Percentiles rank a stretch among this genome's conserved stretches.
Conservation (phyloP, 2,888 invertebrate species). For the Pseudococcus jackbeardsleyi region DNA sequence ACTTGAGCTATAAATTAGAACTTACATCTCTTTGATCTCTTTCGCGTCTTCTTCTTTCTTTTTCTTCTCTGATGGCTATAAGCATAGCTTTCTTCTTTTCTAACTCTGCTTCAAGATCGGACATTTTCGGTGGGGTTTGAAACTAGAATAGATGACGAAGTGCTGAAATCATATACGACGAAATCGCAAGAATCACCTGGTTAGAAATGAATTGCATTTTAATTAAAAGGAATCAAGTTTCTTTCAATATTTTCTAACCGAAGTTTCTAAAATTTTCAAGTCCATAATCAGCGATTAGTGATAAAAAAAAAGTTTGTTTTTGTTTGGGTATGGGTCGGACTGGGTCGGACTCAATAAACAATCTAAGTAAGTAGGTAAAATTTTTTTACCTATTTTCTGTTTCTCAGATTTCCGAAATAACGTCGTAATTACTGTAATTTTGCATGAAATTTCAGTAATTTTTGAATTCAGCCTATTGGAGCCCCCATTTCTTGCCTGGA, state of each 20-base stretch:
- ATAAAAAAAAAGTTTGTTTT: too few species aligned
- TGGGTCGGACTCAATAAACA: too few species aligned
- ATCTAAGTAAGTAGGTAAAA: neutral
- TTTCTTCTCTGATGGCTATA: slow-evolving; percentile 89
- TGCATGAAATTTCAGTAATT: neutral
- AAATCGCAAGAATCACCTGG: neutral
- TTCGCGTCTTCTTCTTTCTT: slow-evolving; percentile 85
- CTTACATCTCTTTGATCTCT: slow-evolving; percentile 84
- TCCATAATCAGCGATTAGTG: too few species aligned
- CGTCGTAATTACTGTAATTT: neutral
- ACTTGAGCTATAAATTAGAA: too few species aligned
- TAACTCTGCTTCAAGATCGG: slow-evolving; percentile 91
- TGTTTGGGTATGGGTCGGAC: too few species aligned
- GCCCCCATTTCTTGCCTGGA: neutral
- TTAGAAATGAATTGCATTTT: neutral
- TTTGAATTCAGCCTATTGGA: neutral
- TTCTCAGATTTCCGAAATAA: neutral
- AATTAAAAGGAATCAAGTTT: neutral
- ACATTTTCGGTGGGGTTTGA: slow-evolving; percentile 73
- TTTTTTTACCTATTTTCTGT: neutral
- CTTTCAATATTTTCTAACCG: too few species aligned
- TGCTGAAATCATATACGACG: neutral
- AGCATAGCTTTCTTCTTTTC: slow-evolving; percentile 93
- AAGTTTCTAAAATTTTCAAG: too few species aligned
- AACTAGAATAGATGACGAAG: too few species aligned